Conservation (phyloP, 2,888 invertebrate species). For the Saturnia japonica region DNA sequence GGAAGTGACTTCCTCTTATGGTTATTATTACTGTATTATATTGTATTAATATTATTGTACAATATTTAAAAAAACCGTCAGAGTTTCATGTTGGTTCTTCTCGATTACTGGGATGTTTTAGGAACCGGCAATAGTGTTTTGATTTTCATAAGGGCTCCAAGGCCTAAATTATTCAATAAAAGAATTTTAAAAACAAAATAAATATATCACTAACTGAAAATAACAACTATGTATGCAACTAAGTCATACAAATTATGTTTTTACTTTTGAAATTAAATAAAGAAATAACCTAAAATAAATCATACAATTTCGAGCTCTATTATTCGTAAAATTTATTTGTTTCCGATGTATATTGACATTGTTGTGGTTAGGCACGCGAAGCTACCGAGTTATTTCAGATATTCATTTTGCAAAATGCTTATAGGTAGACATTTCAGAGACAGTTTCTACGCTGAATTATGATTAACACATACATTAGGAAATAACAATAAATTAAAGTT, state of each 20-base stretch:
- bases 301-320: neutral
- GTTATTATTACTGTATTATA: too few species aligned
- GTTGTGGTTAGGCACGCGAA: conserved; percentile 17
- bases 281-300: neutral
- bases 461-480: neutral
- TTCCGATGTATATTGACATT: neutral
- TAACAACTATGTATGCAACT: neutral
- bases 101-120: too few species aligned
- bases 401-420: conserved; percentile 18
- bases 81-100: too few species aligned
- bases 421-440: neutral
- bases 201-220: too few species aligned
- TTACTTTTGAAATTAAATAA: neutral
- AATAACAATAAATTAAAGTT: neutral
- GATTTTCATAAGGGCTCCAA: too few species aligned
- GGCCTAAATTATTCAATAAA: too few species aligned
- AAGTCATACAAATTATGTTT: neutral
- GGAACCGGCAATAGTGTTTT: too few species aligned
- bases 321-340: neutral
- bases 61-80: too few species aligned
- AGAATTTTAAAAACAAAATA: too few species aligned
- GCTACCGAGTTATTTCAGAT: conserved; percentile 10
- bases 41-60: too few species aligned
- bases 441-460: neutral
- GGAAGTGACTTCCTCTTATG: too few species aligned